A percentile compares a stretch with the other conserved stretches of the same genome.
Evolutionary conservation across 2,888 invertebrate species (phyloP).

Genomic region (Microplitis deprimator): DNA sequence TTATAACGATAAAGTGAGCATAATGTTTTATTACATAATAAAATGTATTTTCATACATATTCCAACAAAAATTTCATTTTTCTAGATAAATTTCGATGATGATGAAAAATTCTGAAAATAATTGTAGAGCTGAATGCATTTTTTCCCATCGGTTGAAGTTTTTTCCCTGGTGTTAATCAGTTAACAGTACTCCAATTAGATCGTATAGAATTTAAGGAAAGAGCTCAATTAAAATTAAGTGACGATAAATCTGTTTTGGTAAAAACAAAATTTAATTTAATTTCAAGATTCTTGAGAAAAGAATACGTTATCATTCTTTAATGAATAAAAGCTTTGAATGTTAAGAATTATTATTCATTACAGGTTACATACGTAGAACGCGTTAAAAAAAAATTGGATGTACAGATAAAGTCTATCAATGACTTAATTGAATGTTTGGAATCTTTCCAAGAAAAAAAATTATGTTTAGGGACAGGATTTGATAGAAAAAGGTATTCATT

Average conservation of each 20-base stretch:
- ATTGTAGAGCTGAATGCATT: constrained; percentile 1
- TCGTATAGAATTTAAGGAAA: constrained; percentile 5
- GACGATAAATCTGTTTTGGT: constrained; percentile 5
- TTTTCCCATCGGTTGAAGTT: background rate
- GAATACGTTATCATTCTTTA: background rate
- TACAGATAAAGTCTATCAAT: background rate
- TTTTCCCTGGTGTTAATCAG: background rate
- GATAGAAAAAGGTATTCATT: constrained; percentile 11
- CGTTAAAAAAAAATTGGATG: background rate
- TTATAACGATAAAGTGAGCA: constrained; percentile 5
- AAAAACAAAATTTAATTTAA: constrained; percentile 2
- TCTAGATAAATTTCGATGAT: background rate
- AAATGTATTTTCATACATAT: background rate
- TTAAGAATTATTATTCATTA: background rate
- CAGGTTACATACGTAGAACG: background rate
- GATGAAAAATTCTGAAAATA: constrained; percentile 3
- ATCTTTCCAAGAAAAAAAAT: constrained; percentile 3
- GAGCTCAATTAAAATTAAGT: background rate
- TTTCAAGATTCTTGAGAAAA: background rate
- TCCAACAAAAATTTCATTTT: constrained; percentile 1
- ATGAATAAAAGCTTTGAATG: background rate
- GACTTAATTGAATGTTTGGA: background rate
- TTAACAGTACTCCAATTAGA: background rate
- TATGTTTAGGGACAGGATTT: constrained; percentile 2
- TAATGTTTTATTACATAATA: background rate